phyloP scores from a whole-genome alignment of 2,797 vertebrate genomes.

The Bovichtus variegatus region DNA sequence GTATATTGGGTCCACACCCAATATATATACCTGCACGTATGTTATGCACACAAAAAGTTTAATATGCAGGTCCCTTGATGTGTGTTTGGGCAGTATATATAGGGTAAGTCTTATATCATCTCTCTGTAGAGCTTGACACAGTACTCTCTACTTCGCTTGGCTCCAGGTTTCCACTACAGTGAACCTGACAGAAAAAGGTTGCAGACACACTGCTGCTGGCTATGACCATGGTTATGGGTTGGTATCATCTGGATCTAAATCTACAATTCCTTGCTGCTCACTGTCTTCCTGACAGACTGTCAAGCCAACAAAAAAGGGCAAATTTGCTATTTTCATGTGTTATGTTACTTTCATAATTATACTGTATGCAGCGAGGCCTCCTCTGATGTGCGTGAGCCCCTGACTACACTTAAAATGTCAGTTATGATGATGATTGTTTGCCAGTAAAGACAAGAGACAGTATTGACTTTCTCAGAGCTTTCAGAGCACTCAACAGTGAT shows the following conservation, averaged over 20 bases:
- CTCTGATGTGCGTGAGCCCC: background rate
- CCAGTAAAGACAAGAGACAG: slow-evolving; percentile 55
- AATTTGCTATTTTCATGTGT: background rate
- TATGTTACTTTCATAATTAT: background rate
- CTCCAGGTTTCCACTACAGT: slow-evolving; percentile 56
- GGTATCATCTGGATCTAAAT: slow-evolving; percentile 23
- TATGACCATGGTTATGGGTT: background rate
- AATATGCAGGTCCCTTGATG: background rate
- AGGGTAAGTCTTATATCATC: background rate
- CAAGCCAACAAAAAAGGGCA: background rate
- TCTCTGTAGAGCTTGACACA: slow-evolving; percentile 10
- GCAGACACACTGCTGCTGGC: slow-evolving; percentile 34
- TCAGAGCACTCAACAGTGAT: slow-evolving; percentile 74
- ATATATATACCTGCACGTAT: background rate
- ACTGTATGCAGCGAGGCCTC: background rate
- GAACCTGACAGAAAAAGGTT: slow-evolving; percentile 52
- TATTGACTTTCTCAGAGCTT: slow-evolving; percentile 68
- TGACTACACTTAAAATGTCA: slow-evolving; percentile 47
- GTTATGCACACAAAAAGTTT: too few relatives aligned
- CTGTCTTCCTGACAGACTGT: slow-evolving; percentile 1
- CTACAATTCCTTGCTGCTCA: slow-evolving; percentile 15
- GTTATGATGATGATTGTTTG: slow-evolving; percentile 51
- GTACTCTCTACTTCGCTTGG: slow-evolving; percentile 5
- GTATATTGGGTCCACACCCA: background rate
- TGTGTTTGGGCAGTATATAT: background rate